Evolutionary conservation across 1,140 invertebrate genomes (phyloP).

Genomic region (Lepidotrigona ventralis): DNA sequence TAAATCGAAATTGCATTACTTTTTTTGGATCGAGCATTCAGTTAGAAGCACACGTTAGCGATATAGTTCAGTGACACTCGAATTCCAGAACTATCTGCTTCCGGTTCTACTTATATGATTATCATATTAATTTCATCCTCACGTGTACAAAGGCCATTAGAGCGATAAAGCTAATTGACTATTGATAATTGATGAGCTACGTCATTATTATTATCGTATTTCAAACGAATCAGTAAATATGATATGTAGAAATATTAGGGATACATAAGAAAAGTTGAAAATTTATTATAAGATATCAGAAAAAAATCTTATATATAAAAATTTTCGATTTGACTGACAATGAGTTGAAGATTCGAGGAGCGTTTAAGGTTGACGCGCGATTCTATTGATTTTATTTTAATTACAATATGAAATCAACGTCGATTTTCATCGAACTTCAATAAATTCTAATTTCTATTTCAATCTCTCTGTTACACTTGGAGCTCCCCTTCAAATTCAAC

Average conservation of each 20-base stretch:
- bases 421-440: neutral
- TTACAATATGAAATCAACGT: too few relatives aligned
- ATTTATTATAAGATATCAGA: too few relatives aligned
- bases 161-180: neutral
- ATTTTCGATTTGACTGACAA: too few relatives aligned
- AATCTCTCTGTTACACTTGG: neutral
- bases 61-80: neutral
- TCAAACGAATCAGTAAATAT: neutral
- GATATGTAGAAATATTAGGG: too few relatives aligned
- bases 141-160: neutral
- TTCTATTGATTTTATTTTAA: too few relatives aligned
- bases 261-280: too few relatives aligned
- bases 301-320: too few relatives aligned
- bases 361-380: too few relatives aligned
- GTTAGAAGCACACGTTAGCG: neutral
- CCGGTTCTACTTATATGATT: conserved; percentile 5
- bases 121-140: conserved; percentile 8
- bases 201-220: neutral
- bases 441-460: neutral
- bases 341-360: too few relatives aligned
- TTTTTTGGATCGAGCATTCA: neutral
- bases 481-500: neutral
- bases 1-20: neutral
- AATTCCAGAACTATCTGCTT: neutral
- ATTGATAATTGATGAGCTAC: neutral